phyloP scores from a whole-genome alignment of 2,797 vertebrate species.

The Ibycter americanus region DNA sequence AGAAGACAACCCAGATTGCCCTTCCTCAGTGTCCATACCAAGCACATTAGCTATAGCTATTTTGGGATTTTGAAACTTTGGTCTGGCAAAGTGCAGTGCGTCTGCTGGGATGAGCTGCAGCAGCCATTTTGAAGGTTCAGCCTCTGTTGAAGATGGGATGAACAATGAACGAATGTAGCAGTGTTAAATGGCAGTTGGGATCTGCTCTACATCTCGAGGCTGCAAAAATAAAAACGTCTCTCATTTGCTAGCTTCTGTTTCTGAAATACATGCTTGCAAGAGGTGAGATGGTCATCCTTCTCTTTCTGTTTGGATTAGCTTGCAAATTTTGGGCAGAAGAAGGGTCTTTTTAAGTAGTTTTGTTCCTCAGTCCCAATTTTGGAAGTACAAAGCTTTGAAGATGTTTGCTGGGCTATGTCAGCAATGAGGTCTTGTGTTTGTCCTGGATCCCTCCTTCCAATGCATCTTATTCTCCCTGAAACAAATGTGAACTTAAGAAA shows the following conservation, averaged over 20 bases:
- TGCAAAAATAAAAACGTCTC: neutral
- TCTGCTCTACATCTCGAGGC: neutral
- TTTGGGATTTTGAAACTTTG: conserved; percentile 27
- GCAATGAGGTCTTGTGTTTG: neutral
- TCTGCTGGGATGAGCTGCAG: neutral
- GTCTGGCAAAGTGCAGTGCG: neutral
- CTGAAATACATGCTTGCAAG: neutral
- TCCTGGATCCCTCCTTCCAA: neutral
- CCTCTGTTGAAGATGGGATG: neutral
- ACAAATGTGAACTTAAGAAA: neutral
- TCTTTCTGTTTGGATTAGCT: neutral
- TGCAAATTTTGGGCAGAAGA: neutral
- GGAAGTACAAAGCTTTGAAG: neutral
- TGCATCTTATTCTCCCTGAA: neutral
- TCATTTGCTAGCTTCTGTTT: neutral
- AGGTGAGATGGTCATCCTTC: neutral
- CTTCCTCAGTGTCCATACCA: neutral
- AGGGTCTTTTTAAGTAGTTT: neutral
- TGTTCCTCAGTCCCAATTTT: neutral
- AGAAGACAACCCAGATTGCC: conserved; percentile 36
- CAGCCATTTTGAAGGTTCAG: neutral
- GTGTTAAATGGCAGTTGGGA: neutral
- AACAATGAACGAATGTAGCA: neutral
- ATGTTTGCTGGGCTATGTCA: neutral
- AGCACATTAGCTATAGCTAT: neutral